Base-by-base conservation (phyloP, 2,888 invertebrate species). In the Drosophila birchii region DNA sequence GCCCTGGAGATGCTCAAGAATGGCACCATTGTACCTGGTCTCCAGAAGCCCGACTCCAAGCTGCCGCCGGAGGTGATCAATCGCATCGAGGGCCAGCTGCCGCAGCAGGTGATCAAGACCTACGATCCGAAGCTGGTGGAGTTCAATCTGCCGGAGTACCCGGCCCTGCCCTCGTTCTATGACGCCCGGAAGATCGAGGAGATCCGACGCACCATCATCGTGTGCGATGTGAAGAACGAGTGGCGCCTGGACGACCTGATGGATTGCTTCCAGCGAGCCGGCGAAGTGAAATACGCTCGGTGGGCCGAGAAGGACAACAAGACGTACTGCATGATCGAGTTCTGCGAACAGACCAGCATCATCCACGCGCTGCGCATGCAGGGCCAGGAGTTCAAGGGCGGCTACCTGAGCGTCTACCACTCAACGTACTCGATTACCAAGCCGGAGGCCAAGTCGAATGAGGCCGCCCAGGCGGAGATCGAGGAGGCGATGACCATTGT, bases 401-500 rank as follows among this genome's bases (percentile, higher is more conserved):
- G 95, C 77, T 88, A 91, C 8, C 85, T 94, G 5, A 94, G 95
- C 93, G 96, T 99, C 11, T 96, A 96, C 82, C 99, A 99, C 93
- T 96, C 99, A 0, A 97, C 96, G 3, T 97, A 98, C 91, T 96
- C 98, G 0, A 98, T 98, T 75, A 95, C 95, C 2, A 97, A 97
- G 90, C 98, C 98, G 0, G 98, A 98, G 91, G 97, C 98, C 0
- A 98, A 98, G 92, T 98, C 97, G 80, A 98, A 98, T 91, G 98
- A 98, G 91, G 98, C 98, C 2, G 98, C 98, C 0, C 97, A 98
- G 90, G 95, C 96, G 49, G 98, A 98, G 93, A 98, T 99, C 63
- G 98, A 98, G 92, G 98, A 98, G 92, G 98, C 98, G 0, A 98
- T 99, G 98, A 97, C 97, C 51, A 94, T 98, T 75, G 98, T 98